Percentiles rank a stretch among this genome's conserved stretches.
These are phyloP conservation scores for Dasypolia templi DNA, from an alignment of 2,888 invertebrate genomes.

Conservation along the genomic window DNA sequence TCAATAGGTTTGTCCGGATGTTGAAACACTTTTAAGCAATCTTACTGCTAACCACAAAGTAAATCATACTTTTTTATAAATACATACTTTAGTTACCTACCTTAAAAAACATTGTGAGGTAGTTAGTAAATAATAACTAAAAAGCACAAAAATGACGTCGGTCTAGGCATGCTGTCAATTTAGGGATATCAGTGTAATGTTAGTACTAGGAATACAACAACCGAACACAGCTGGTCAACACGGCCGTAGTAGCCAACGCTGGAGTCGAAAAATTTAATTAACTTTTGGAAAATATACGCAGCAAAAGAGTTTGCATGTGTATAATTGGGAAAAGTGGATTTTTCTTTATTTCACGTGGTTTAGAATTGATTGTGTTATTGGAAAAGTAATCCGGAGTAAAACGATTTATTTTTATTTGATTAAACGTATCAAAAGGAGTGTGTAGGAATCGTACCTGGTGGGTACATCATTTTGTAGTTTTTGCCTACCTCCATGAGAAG, in stretches of 20 bases:
- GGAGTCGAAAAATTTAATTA: conserved; percentile 46
- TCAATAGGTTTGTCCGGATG: too few species aligned
- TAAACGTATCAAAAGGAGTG: not conserved
- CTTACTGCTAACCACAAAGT: too few species aligned
- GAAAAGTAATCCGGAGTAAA: not conserved
- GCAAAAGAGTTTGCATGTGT: conserved; percentile 33
- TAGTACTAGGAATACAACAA: conserved; percentile 10
- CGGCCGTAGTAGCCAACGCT: not conserved
- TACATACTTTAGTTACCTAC: too few species aligned
- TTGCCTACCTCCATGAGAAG: not conserved
- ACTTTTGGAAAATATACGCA: conserved; percentile 39
- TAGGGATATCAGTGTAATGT: not conserved
- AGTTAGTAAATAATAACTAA: too few species aligned
- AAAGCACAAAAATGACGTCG: too few species aligned
- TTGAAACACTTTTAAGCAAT: too few species aligned
- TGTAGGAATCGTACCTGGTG: not conserved
- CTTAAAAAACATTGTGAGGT: too few species aligned
- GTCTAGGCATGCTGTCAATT: too few species aligned
- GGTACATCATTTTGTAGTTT: not conserved
- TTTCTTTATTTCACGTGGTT: not conserved
- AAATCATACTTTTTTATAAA: too few species aligned
- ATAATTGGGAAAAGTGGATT: not conserved
- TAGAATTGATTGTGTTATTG: not conserved
- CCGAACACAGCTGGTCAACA: conserved; percentile 21
- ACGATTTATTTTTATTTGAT: too few species aligned